Percentiles rank a stretch among this genome's conserved stretches.
phyloP scores from a whole-genome alignment of 2,113 vertebrate species.

The Stegostoma tigrinum region DNA sequence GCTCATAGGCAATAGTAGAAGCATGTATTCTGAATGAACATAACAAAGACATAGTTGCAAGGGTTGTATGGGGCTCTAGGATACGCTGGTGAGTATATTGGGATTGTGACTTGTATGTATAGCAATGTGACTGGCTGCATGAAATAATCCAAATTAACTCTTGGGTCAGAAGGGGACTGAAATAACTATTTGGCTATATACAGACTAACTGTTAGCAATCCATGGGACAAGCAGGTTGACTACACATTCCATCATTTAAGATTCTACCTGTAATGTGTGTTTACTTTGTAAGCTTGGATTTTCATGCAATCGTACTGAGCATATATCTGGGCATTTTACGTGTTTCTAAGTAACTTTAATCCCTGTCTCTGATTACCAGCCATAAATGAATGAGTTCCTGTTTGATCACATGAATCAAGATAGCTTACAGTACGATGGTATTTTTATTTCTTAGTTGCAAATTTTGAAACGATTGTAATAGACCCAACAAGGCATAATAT shows the following conservation, averaged over 20 bases:
- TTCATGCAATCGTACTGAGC: not conserved
- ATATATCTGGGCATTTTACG: not conserved
- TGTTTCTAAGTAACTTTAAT: not conserved
- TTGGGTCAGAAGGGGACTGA: not conserved
- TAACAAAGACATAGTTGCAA: not conserved
- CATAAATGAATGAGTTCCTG: not conserved
- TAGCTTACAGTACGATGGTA: not conserved
- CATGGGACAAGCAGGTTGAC: not conserved
- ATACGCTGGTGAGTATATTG: not conserved
- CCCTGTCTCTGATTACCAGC: not conserved
- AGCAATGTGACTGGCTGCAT: not conserved
- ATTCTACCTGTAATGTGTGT: not conserved
- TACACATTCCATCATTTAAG: not conserved
- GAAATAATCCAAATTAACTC: slow-evolving; percentile 3
- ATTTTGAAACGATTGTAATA: not conserved
- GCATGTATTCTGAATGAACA: not conserved
- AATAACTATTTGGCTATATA: slow-evolving; percentile 5
- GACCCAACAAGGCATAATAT: not conserved
- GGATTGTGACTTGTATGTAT: not conserved
- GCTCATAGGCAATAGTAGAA: not conserved
- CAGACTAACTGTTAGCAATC: not conserved
- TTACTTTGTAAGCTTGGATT: not conserved
- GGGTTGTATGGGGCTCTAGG: not conserved
- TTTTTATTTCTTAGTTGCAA: not conserved
- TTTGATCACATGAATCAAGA: not conserved